Percentiles rank a stretch among this genome's conserved stretches.
Evolutionary conservation across 2,888 invertebrate genomes (phyloP).

Genomic region (Gnatocerus cornutus): DNA sequence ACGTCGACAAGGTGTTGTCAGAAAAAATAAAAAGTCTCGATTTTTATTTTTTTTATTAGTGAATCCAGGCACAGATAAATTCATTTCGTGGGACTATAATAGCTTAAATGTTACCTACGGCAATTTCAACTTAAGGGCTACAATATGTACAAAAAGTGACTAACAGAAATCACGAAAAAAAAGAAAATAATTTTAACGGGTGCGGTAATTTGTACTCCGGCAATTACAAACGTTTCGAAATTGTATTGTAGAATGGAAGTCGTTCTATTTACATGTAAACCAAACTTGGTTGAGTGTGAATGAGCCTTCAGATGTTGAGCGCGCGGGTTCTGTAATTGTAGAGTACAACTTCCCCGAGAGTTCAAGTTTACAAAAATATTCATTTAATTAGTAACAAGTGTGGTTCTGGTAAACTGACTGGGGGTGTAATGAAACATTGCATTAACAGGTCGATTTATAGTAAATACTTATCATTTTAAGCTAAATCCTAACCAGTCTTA

Average conservation of each 20-base stretch:
- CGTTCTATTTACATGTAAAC: constrained; percentile 17
- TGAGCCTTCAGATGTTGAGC: constrained; percentile 20
- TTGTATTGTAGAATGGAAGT: constrained; percentile 5
- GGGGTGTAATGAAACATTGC: constrained; percentile 35
- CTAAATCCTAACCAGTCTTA: constrained; percentile 70
- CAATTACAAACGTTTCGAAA: background rate
- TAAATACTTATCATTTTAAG: constrained; percentile 47
- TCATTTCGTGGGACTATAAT: constrained; percentile 67
- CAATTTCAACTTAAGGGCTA: constrained; percentile 63
- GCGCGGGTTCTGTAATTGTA: constrained; percentile 14
- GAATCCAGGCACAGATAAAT: constrained; percentile 71
- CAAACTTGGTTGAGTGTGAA: background rate
- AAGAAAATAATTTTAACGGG: constrained; percentile 7
- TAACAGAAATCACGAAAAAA: constrained; percentile 47
- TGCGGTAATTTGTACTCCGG: constrained; percentile 12
- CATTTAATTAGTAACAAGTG: constrained; percentile 23
- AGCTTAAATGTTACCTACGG: constrained; percentile 65
- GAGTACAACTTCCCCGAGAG: constrained; percentile 17
- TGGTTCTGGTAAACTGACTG: constrained; percentile 21
- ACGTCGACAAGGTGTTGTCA: constrained; percentile 60
- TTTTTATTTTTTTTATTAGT: constrained; percentile 65
- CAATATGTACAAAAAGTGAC: constrained; percentile 61
- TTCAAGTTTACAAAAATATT: constrained; percentile 38
- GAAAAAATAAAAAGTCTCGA: constrained; percentile 56
- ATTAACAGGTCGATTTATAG: constrained; percentile 41